These are phyloP conservation scores for Nymphalis polychloros DNA, from an alignment of 2,888 invertebrate genomes.

Conservation along the genomic window DNA sequence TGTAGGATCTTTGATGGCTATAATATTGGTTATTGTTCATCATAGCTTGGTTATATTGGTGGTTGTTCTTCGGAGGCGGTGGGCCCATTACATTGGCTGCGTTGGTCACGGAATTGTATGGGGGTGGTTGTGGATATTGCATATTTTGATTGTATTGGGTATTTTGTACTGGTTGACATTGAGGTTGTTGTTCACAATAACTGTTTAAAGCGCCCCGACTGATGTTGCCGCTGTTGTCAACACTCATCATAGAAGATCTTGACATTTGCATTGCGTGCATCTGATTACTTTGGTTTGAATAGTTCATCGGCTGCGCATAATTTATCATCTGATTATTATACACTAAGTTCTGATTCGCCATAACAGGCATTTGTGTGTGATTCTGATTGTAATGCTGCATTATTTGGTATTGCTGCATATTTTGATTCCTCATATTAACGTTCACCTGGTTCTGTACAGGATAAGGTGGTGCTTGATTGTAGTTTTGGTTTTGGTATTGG, in stretches of 20 bases:
- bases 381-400: conserved; percentile 69
- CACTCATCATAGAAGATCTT: conserved; percentile 75
- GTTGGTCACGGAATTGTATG: conserved; percentile 71
- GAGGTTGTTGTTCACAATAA: conserved; percentile 65
- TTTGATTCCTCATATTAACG: conserved; percentile 59
- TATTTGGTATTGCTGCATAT: conserved; percentile 69
- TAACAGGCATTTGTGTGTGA: conserved; percentile 58
- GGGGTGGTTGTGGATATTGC: conserved; percentile 70
- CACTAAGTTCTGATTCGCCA: conserved; percentile 54
- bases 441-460: conserved; percentile 63
- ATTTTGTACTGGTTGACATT: conserved; percentile 57
- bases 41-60: conserved; percentile 76
- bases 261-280: conserved; percentile 74
- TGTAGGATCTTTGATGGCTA: conserved; percentile 72
- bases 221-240: conserved; percentile 73
- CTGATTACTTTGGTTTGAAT: conserved; percentile 61
- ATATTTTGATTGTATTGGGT: conserved; percentile 65
- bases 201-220: conserved; percentile 66
- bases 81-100: conserved; percentile 74
- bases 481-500: conserved; percentile 69
- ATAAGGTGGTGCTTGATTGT: conserved; percentile 61
- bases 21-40: conserved; percentile 77
- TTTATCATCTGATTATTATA: conserved; percentile 63
- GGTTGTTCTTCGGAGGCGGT: conserved; percentile 75
- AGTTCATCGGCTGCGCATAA: conserved; percentile 62